Evolutionary conservation across 2,888 invertebrate species (phyloP).

Genomic region (Troides oblongomaculatus): DNA sequence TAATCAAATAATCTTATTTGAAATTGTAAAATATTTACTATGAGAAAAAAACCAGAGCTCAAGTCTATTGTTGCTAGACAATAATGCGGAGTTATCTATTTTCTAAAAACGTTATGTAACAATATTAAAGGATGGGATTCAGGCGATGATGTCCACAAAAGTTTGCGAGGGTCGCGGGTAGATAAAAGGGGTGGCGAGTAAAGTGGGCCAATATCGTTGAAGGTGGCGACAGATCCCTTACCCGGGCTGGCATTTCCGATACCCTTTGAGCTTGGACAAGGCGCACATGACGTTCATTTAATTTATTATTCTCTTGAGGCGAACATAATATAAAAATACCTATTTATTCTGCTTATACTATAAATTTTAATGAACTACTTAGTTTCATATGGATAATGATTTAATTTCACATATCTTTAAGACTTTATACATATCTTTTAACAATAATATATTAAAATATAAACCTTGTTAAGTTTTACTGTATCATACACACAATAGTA

Average conservation of each 20-base stretch:
- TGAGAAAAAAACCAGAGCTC: neutral
- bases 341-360: neutral
- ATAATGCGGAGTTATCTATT: neutral
- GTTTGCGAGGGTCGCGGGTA: conserved; percentile 56
- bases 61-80: neutral
- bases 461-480: no score
- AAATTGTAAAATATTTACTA: neutral
- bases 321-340: neutral
- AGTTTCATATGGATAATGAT: no score
- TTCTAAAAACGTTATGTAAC: conserved; percentile 52
- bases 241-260: conserved; percentile 29
- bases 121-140: conserved; percentile 57
- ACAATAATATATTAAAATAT: no score
- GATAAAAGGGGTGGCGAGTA: conserved; percentile 66
- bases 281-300: conserved; percentile 32
- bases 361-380: no score
- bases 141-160: conserved; percentile 63
- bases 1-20: neutral
- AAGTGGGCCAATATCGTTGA: conserved; percentile 56
- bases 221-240: conserved; percentile 50
- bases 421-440: no score
- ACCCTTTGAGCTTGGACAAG: conserved; percentile 16
- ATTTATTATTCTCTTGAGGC: conserved; percentile 35
- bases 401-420: no score
- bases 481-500: no score